phyloP scores from a whole-genome alignment of 2,797 vertebrate species.

The Halcyon badia region DNA sequence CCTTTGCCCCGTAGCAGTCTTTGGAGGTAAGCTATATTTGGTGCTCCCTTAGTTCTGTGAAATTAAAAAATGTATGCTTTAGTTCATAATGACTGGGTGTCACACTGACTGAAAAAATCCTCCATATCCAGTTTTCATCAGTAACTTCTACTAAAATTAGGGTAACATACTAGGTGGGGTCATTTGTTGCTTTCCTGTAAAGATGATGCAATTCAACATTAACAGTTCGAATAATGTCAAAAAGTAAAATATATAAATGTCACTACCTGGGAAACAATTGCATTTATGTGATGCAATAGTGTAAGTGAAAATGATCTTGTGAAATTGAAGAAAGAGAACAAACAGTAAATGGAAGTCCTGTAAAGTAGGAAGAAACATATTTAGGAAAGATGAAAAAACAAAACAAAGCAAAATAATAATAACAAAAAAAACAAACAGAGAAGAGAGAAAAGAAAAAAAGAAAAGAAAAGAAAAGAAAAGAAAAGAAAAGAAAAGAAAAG shows the following conservation, averaged over 20 bases:
- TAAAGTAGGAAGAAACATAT: not conserved
- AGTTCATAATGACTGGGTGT: not conserved
- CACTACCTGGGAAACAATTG: not conserved
- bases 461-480: no score
- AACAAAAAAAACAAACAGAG: no score
- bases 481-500: no score
- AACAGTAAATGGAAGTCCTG: not conserved
- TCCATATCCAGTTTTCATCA: not conserved
- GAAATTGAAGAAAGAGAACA: not conserved
- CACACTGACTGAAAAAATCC: not conserved
- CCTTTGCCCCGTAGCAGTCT: not conserved
- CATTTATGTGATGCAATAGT: not conserved
- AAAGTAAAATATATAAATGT: not conserved
- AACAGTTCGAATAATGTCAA: not conserved
- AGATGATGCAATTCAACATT: not conserved
- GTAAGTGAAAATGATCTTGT: not conserved
- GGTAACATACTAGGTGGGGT: rapidly evolving
- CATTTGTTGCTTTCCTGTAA: not conserved
- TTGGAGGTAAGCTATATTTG: not conserved
- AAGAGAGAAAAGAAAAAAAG: no score
- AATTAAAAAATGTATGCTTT: not conserved
- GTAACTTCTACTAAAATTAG: not conserved
- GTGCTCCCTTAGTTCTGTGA: not conserved
- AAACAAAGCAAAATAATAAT: no score
- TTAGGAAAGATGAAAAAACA: not conserved